These are phyloP conservation scores for Calyptomena viridis DNA, from an alignment of 2,113 vertebrate genomes.

Conservation along the genomic window DNA sequence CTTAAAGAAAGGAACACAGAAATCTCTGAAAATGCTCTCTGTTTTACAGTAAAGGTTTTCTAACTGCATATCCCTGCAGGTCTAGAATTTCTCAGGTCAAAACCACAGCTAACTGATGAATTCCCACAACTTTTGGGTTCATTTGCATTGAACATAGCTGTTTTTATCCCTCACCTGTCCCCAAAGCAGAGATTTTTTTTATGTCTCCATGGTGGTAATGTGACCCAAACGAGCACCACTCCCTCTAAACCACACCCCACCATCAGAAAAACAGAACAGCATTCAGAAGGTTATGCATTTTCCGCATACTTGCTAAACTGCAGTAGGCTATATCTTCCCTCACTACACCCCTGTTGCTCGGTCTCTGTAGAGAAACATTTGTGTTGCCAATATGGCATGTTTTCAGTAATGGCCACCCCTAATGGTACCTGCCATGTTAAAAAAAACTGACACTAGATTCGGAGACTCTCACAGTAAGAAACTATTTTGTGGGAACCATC, in stretches of 20 bases:
- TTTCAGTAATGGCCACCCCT: neutral
- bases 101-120: neutral
- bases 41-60: neutral
- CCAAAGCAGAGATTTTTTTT: neutral
- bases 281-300: neutral
- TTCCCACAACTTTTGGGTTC: neutral
- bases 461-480: neutral
- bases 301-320: neutral
- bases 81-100: neutral
- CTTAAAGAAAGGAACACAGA: neutral
- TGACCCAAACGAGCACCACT: neutral
- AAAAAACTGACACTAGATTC: neutral
- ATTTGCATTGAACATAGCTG: neutral
- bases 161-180: neutral
- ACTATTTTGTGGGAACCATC: neutral
- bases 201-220: too few relatives aligned
- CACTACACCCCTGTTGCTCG: neutral
- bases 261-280: neutral
- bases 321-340: neutral
- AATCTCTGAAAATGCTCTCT: neutral
- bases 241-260: neutral
- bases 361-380: rapidly evolving
- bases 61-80: neutral
- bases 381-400: neutral
- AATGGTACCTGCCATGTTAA: neutral